phyloP scores from a whole-genome alignment of 1,140 invertebrate genomes.

The Brachionus paranguensis region DNA sequence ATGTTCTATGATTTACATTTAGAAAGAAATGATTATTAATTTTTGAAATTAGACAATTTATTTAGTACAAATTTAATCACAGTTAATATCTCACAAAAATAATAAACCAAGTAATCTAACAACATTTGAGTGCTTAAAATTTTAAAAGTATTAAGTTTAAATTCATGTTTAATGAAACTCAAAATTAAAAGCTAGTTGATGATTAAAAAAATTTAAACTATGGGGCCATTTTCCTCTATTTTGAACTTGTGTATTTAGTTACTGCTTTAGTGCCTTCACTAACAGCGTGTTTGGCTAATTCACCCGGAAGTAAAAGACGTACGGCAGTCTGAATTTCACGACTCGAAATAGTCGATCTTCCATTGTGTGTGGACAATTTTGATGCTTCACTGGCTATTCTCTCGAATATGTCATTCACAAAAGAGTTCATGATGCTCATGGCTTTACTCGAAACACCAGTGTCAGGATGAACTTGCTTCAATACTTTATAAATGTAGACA shows the following conservation, averaged over 20 bases:
- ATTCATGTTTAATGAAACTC: slow-evolving; percentile 25
- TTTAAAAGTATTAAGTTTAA: slow-evolving; percentile 23
- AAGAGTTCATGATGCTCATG: slow-evolving; percentile 54
- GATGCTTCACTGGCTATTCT: slow-evolving; percentile 52
- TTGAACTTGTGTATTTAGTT: slow-evolving; percentile 60
- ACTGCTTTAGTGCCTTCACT: slow-evolving; percentile 62
- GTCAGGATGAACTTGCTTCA: slow-evolving; percentile 67
- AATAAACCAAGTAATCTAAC: background rate
- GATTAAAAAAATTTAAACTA: slow-evolving; percentile 16
- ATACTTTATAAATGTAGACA: slow-evolving; percentile 67
- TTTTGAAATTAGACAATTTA: background rate
- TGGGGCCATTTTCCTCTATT: slow-evolving; percentile 59
- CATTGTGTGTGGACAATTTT: slow-evolving; percentile 53
- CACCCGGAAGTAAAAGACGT: slow-evolving; percentile 61
- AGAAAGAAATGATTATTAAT: background rate
- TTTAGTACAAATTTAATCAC: slow-evolving; percentile 24
- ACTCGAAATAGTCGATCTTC: slow-evolving; percentile 57
- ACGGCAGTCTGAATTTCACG: slow-evolving; percentile 64
- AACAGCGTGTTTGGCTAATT: slow-evolving; percentile 63
- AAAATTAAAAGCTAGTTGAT: slow-evolving; percentile 26
- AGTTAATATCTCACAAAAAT: background rate
- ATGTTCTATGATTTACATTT: background rate
- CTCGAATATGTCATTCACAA: slow-evolving; percentile 57
- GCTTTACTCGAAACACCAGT: slow-evolving; percentile 62
- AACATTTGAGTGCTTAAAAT: slow-evolving; percentile 15